Evolutionary conservation across 2,797 vertebrate genomes (phyloP).

Genomic region (Semotilus atromaculatus): DNA sequence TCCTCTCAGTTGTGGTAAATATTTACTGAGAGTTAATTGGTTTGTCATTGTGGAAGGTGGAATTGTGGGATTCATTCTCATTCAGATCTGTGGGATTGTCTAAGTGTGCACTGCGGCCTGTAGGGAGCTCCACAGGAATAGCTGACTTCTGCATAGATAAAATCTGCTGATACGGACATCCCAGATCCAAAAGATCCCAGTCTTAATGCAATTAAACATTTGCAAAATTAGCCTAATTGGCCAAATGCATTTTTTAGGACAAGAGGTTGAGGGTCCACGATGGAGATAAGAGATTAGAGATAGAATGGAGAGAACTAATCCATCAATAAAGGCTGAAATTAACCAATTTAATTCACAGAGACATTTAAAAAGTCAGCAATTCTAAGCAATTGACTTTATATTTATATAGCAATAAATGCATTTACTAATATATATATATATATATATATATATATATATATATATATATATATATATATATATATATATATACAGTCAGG

Average conservation of each 20-base stretch:
- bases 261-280: neutral
- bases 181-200: neutral
- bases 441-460: neutral
- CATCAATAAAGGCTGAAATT: neutral
- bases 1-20: slow-evolving; percentile 35
- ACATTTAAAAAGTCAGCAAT: neutral
- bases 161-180: slow-evolving; percentile 27
- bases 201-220: slow-evolving; percentile 26
- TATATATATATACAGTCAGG: no score
- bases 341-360: neutral
- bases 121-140: slow-evolving; percentile 25
- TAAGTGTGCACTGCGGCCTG: slow-evolving; percentile 27
- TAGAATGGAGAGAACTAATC: neutral
- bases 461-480: no score
- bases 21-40: slow-evolving; percentile 47
- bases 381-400: neutral
- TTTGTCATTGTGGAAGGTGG: slow-evolving; percentile 12
- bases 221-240: slow-evolving; percentile 5
- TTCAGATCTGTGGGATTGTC: slow-evolving; percentile 35
- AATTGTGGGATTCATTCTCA: slow-evolving; percentile 27
- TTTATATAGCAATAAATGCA: neutral
- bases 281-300: neutral
- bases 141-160: slow-evolving; percentile 37
- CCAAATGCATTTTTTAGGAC: neutral
- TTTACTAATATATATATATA: neutral